Evolutionary conservation across 2,888 invertebrate genomes (phyloP), one percentile per base, ranked within the genome.

Genomic region (Aphrophora alni): DNA sequence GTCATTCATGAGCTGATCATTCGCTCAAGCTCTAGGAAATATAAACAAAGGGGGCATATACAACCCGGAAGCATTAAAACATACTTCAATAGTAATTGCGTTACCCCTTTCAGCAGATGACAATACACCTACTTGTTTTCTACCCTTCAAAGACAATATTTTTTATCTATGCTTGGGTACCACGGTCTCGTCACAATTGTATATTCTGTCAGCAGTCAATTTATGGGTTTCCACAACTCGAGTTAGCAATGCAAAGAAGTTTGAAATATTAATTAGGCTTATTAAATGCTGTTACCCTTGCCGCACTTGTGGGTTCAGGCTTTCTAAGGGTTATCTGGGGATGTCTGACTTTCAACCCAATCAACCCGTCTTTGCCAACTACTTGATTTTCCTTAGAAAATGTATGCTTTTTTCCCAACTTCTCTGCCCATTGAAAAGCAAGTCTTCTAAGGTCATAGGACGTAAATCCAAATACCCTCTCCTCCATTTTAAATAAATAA

Each of bases 21-120:
- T 84, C 77, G 83, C 82, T 24, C 81, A 82, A 28, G 81, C 81
- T 59, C 83, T 77, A 51, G 80, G 80, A 82, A 84, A 85, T 10
- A 85, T 80, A 82, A 85, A 82, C 38, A 83, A 80, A 3, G 84
- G 84, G n/a, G 86, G 83, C 85, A 87, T 86, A 86, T 87, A 0
- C n/a, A 73, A 33, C 25, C 85, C 84, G 75, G 82, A 81, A 25
- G 85, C 84, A 79, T 83, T 85, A 59, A 84, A 83, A 69, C 85
- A 85, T 21, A 85, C 82, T 80, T 84, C 84, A n/a, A 80, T 82
- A 81, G 85, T 86, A 12, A 86, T 84, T 27, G 84, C 83, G 38
- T 85, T 82, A 86, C 85, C 84, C 59, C 84, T 78, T 81, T 85
- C 85, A 74, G 82, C 83, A 38, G 28, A 27, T 33, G 78, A 75